Conservation (phyloP, 2,888 invertebrate genomes). For the Eledone cirrhosa region DNA sequence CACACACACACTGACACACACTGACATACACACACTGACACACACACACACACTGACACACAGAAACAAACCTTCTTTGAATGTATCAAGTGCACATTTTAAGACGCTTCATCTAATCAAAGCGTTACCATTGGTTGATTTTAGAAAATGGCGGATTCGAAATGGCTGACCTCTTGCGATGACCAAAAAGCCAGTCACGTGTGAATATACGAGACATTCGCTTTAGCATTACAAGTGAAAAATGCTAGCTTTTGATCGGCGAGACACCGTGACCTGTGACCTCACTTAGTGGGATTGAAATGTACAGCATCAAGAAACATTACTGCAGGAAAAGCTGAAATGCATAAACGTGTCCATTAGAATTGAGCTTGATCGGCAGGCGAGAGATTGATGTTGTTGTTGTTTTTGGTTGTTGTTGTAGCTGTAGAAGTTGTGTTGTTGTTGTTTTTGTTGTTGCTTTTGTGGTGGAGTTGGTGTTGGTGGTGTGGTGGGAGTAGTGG, state of each 20-base stretch:
- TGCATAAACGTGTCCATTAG: constrained; percentile 25
- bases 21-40: too few relatives aligned
- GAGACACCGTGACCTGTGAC: constrained; percentile 22
- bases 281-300: constrained; percentile 28
- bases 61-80: too few relatives aligned
- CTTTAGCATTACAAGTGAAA: constrained; percentile 21
- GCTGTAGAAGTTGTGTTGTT: too few relatives aligned
- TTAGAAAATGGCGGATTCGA: constrained; percentile 1
- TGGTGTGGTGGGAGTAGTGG: too few relatives aligned
- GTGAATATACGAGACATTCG: constrained; percentile 27
- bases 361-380: constrained; percentile 6
- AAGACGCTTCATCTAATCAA: too few relatives aligned
- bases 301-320: constrained; percentile 23
- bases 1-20: too few relatives aligned
- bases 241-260: constrained; percentile 28
- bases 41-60: too few relatives aligned
- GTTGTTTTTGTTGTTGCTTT: too few relatives aligned
- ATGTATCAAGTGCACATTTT: too few relatives aligned
- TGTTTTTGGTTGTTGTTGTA: too few relatives aligned
- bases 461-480: too few relatives aligned
- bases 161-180: constrained; percentile 9
- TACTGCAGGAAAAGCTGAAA: constrained; percentile 20
- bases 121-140: constrained; percentile 20
- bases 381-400: too few relatives aligned
- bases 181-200: constrained; percentile 26